Percentiles rank a stretch among this genome's conserved stretches.
Conservation (phyloP, 2,888 invertebrate species). For the Mylabris sibirica region DNA sequence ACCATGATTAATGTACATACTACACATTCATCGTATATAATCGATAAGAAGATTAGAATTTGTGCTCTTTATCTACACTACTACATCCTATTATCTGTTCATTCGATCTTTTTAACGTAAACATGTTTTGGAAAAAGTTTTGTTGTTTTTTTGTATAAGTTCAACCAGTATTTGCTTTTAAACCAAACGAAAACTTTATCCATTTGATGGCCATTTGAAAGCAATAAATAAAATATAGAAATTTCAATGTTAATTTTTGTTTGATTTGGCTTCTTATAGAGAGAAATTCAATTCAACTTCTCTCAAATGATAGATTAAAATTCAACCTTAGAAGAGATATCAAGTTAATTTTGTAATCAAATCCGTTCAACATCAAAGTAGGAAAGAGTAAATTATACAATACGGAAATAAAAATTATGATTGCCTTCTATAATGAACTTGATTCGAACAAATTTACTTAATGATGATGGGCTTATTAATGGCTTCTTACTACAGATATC, state of each 20-base stretch:
- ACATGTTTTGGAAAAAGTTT: not conserved
- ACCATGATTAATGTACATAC: slow-evolving; percentile 36
- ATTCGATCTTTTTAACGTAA: not conserved
- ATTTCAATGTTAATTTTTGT: not conserved
- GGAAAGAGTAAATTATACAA: not conserved
- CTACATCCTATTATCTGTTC: not conserved
- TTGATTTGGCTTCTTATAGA: not conserved
- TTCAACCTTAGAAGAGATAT: not conserved
- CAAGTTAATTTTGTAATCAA: not conserved
- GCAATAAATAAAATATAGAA: not conserved
- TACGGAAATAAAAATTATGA: not conserved
- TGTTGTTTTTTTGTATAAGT: not conserved
- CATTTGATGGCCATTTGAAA: not conserved
- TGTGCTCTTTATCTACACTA: not conserved
- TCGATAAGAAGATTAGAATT: slow-evolving; percentile 13
- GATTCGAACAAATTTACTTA: not conserved
- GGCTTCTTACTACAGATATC: not conserved
- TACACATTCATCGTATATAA: slow-evolving; percentile 32
- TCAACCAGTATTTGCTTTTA: not conserved
- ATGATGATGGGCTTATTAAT: not conserved
- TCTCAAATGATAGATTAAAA: not conserved
- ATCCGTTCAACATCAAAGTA: not conserved
- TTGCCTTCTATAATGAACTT: not conserved
- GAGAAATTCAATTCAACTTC: not conserved
- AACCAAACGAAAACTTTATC: not conserved